phyloP scores from a whole-genome alignment of 2,888 invertebrate genomes.

The Gortyna flavago region DNA sequence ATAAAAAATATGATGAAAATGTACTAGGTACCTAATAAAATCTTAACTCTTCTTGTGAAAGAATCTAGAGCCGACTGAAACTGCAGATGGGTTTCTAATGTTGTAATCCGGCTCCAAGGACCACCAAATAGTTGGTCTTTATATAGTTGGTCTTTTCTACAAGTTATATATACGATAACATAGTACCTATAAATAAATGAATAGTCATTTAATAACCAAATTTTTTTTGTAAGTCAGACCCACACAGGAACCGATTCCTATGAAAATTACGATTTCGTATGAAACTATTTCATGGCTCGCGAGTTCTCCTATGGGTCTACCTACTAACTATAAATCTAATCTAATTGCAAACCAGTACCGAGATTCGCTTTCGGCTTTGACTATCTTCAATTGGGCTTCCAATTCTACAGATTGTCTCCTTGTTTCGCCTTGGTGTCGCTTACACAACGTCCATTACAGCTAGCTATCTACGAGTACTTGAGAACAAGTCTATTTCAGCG shows the following conservation, averaged over 20 bases:
- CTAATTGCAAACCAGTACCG: slow-evolving; percentile 17
- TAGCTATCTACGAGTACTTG: too few species aligned
- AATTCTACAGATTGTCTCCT: slow-evolving; percentile 35
- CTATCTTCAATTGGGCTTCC: slow-evolving; percentile 41
- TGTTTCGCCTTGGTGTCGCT: slow-evolving; percentile 27
- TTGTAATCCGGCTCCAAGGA: slow-evolving; percentile 22
- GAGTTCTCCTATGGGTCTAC: slow-evolving; percentile 5
- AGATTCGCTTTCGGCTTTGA: slow-evolving; percentile 21
- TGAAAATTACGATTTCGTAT: not conserved
- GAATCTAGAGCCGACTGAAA: not conserved
- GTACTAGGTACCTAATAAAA: not conserved
- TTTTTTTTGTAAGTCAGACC: not conserved
- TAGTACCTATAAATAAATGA: not conserved
- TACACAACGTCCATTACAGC: slow-evolving; percentile 34
- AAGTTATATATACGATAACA: not conserved
- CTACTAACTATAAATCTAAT: slow-evolving; percentile 21
- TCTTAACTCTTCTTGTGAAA: not conserved
- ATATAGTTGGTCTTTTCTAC: not conserved
- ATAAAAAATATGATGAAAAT: not conserved
- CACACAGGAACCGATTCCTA: not conserved
- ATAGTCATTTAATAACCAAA: not conserved
- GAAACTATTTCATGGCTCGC: slow-evolving; percentile 7
- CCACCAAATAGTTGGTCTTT: not conserved
- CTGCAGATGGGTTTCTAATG: not conserved
- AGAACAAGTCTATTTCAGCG: slow-evolving; percentile 9